Evolutionary conservation across 2,797 vertebrate species (phyloP).

Genomic region (Scolopax rusticola): DNA sequence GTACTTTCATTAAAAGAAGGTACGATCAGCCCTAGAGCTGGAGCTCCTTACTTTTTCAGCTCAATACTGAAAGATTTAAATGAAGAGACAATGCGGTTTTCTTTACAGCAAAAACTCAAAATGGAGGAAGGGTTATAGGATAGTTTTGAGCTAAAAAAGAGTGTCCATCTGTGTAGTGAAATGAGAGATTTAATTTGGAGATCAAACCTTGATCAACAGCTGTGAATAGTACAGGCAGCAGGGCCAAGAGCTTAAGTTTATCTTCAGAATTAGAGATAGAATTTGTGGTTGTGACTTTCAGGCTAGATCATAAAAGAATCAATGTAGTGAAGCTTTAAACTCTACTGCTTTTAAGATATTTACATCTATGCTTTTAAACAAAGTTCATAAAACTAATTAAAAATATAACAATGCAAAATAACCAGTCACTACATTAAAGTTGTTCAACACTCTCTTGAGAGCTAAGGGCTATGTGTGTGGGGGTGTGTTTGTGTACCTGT

Average conservation of each 20-base stretch:
- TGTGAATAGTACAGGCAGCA: neutral
- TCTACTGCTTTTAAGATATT: neutral
- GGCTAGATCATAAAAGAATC: neutral
- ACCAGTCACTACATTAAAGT: neutral
- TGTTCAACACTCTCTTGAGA: neutral
- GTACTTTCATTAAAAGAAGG: neutral
- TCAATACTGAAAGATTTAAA: neutral
- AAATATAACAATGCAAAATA: neutral
- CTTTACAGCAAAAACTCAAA: neutral
- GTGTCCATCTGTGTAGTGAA: neutral
- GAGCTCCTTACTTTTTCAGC: neutral
- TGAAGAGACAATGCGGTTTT: neutral
- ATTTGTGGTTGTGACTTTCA: neutral
- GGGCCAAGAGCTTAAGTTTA: neutral
- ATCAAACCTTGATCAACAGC: neutral
- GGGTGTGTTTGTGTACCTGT: rapidly evolving
- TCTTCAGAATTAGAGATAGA: neutral
- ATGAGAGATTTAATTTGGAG: neutral
- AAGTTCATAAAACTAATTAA: neutral
- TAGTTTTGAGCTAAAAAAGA: neutral
- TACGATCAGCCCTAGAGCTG: neutral
- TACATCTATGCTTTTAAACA: neutral
- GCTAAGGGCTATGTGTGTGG: neutral
- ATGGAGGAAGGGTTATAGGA: neutral
- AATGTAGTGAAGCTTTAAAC: neutral